Base-by-base conservation (phyloP, 2,888 invertebrate genomes). In the Notodonta dromedarius region DNA sequence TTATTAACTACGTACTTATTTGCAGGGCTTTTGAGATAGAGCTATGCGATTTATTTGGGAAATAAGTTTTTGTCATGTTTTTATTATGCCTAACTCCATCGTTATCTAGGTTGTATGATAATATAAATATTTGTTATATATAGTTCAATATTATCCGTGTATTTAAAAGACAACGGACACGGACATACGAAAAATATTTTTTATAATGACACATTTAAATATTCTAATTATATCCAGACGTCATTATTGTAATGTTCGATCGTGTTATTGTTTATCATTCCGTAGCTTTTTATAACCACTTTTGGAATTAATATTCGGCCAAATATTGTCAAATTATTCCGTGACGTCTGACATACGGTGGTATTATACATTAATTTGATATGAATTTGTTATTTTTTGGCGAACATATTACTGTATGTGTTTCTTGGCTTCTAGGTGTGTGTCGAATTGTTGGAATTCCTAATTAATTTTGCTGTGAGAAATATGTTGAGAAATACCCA, bases 261-360 rank as follows among this genome's bases (percentile, higher is more conserved):
- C 72, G 57, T 78, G 71, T 79, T 80, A 76, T 83, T 82, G 78
- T 83, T 81, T 77, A 71, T 75, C 66, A 71, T 62, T 48, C 50
- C 57, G 59, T 70, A 72, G 68, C 66, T 69, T 65, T 71, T 65
- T 65, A 65, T 70, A 56, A 62, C 59, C 52, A 53, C 62, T 58
- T 70, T 66, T 66, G 51, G 59, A 57, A 55, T 74, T 76, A 68
- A 65, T 67, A 77, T 77, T 74, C 64, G 61, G 62, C 60, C 68
- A 62, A 57, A 61, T 61, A 55, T 35, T 63, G 61, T 70, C 66
- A 79, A 79, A 84, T 74, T 80, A 82, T 86, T 85, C 85, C 73
- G 76, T 84, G 83, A 85, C 83, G 85, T 81, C 67, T 57, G 58
- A 60, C 57, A 60, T 51, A 35, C 48, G 56, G 57, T 51, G 53